Percentiles rank a stretch among this genome's conserved stretches.
Conservation (phyloP, 2,113 vertebrate genomes). For the Megaptera novaeangliae region DNA sequence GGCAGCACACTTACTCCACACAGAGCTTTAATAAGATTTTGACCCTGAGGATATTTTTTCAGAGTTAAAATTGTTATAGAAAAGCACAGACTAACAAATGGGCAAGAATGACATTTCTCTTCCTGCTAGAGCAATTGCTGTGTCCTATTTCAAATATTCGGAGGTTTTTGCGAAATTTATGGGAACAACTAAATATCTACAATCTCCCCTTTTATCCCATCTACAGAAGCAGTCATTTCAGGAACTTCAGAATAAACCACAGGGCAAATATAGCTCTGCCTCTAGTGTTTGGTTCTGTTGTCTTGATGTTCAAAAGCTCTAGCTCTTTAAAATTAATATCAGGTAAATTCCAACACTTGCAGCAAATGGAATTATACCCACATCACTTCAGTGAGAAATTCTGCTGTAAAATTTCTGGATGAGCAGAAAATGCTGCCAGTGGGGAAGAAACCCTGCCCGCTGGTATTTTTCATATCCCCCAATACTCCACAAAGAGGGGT, state of each 20-base stretch:
- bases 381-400: not conserved
- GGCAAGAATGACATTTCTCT: slow-evolving; percentile 19
- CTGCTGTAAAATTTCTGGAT: not conserved
- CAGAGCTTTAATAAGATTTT: slow-evolving; percentile 64
- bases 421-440: not conserved
- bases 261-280: not conserved
- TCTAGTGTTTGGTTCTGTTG: not conserved
- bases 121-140: slow-evolving; percentile 34
- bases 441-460: not conserved
- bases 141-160: slow-evolving; percentile 45
- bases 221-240: not conserved
- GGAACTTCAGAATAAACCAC: not conserved
- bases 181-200: not conserved
- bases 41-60: slow-evolving; percentile 59
- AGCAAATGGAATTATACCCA: not conserved
- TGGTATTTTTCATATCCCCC: not conserved
- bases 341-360: slow-evolving; percentile 9
- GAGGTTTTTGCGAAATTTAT: slow-evolving; percentile 49
- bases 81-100: slow-evolving; percentile 54
- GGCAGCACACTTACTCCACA: slow-evolving; percentile 1
- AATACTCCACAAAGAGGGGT: not conserved
- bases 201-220: not conserved
- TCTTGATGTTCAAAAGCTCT: not conserved
- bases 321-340: slow-evolving; percentile 25
- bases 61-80: slow-evolving; percentile 62